Conservation (phyloP, 2,888 invertebrate species). For the Gymnocheta viridis region DNA sequence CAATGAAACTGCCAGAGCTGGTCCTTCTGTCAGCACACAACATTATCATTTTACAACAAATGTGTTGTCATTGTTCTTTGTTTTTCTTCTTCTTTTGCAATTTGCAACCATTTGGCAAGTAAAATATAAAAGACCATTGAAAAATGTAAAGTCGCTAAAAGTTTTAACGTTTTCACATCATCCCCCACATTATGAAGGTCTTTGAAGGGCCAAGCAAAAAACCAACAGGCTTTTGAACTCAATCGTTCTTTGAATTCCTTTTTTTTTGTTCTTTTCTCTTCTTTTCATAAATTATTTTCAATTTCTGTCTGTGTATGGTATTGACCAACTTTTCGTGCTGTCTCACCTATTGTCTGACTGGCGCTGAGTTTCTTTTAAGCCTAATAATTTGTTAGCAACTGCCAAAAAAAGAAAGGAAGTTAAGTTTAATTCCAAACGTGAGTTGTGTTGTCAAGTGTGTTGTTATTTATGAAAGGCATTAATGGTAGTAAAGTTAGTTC, state of each 20-base stretch:
- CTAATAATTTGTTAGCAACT: background rate
- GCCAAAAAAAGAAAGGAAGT: background rate
- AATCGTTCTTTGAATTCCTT: constrained; percentile 4
- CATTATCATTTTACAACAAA: constrained; percentile 4
- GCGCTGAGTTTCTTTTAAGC: background rate
- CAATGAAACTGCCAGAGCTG: constrained; percentile 28
- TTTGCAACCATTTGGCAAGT: constrained; percentile 54
- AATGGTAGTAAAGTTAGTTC: too few relatives aligned
- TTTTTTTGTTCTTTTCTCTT: background rate
- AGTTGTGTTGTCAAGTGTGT: background rate
- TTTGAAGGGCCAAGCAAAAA: background rate
- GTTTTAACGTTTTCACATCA: constrained; percentile 16
- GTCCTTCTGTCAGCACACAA: constrained; percentile 37
- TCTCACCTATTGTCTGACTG: background rate
- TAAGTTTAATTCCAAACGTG: constrained; percentile 1
- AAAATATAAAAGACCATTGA: constrained; percentile 15
- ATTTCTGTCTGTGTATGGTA: background rate
- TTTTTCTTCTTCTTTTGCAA: constrained; percentile 20
- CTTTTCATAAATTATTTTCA: constrained; percentile 7
- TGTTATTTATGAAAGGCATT: too few relatives aligned
- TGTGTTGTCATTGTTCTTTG: constrained; percentile 1
- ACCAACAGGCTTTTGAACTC: constrained; percentile 14
- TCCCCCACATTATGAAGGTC: background rate
- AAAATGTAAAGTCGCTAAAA: constrained; percentile 14
- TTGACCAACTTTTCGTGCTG: background rate